A percentile compares a stretch with the other conserved stretches of the same genome.
These are phyloP conservation scores for Neosalanx taihuensis DNA, from an alignment of 2,797 vertebrate genomes.

Conservation along the genomic window DNA sequence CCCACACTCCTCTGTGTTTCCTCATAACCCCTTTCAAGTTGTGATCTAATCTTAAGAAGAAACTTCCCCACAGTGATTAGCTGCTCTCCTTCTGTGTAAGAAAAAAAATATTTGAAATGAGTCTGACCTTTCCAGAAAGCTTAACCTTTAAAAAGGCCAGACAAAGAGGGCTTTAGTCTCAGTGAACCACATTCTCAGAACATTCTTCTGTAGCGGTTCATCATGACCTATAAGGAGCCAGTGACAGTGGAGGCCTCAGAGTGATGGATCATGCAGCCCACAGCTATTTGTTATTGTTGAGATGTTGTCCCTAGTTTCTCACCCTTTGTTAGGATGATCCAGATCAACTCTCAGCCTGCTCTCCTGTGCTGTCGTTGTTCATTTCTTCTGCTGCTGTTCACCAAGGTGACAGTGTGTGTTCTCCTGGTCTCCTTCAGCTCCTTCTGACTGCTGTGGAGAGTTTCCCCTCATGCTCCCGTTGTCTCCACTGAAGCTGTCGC, in stretches of 20 bases:
- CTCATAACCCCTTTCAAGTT: constrained; percentile 32
- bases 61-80: constrained; percentile 51
- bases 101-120: constrained; percentile 68
- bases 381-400: constrained; percentile 28
- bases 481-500: constrained; percentile 61
- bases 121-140: constrained; percentile 67
- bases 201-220: constrained; percentile 44
- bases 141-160: constrained; percentile 78
- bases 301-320: constrained; percentile 26
- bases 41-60: constrained; percentile 51
- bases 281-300: constrained; percentile 56
- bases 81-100: constrained; percentile 51
- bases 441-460: constrained; percentile 56
- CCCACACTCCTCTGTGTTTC: constrained; percentile 1
- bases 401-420: constrained; percentile 57
- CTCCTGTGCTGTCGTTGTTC: too few relatives aligned
- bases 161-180: constrained; percentile 62
- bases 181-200: constrained; percentile 60
- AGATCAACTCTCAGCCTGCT: not conserved
- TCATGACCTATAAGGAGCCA: constrained; percentile 59
- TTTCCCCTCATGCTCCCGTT: constrained; percentile 57
- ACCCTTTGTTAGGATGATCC: not conserved
- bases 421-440: constrained; percentile 56
- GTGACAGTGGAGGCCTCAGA: constrained; percentile 55
- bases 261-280: constrained; percentile 60